phyloP scores from a whole-genome alignment of 1,140 invertebrate genomes.

The Piezodorus guildinii region DNA sequence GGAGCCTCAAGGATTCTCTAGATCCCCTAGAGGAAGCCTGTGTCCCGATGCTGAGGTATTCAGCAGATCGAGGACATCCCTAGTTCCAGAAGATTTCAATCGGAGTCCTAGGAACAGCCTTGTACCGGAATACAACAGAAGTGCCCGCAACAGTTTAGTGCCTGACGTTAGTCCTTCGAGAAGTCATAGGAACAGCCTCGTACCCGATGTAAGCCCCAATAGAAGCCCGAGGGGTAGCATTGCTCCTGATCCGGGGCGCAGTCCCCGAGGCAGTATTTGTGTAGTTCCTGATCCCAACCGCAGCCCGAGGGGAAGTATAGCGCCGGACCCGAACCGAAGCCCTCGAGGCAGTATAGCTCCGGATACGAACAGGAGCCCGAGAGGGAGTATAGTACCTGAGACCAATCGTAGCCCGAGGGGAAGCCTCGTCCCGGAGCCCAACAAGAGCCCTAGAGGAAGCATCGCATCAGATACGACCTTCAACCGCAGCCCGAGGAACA shows the following conservation, averaged over 20 bases:
- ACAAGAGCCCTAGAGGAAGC: slow-evolving; percentile 40
- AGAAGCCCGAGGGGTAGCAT: slow-evolving; percentile 39
- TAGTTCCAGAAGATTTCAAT: slow-evolving; percentile 44
- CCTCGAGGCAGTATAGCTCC: slow-evolving; percentile 35
- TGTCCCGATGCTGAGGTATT: slow-evolving; percentile 34
- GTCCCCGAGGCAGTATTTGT: slow-evolving; percentile 47
- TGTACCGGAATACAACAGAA: slow-evolving; percentile 34
- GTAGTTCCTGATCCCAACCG: slow-evolving; percentile 28
- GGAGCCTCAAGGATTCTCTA: slow-evolving; percentile 30
- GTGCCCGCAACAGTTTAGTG: slow-evolving; percentile 47
- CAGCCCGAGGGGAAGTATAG: slow-evolving; percentile 29
- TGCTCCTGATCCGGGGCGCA: slow-evolving; percentile 33
- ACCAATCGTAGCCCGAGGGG: slow-evolving; percentile 31
- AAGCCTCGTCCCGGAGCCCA: slow-evolving; percentile 27
- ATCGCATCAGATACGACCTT: slow-evolving; percentile 34
- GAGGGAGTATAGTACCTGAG: slow-evolving; percentile 43
- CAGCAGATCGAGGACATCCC: slow-evolving; percentile 47
- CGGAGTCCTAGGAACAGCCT: slow-evolving; percentile 38
- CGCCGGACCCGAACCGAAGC: slow-evolving; percentile 29
- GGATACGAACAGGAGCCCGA: slow-evolving; percentile 38
- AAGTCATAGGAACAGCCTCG: slow-evolving; percentile 34
- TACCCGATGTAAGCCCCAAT: slow-evolving; percentile 32
- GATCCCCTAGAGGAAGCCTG: slow-evolving; percentile 38
- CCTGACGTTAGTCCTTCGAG: slow-evolving; percentile 42
- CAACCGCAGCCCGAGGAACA: slow-evolving; percentile 37